These are phyloP conservation scores for Drosophila paulistorum DNA, from an alignment of 1,140 invertebrate genomes.

Conservation along the genomic window DNA sequence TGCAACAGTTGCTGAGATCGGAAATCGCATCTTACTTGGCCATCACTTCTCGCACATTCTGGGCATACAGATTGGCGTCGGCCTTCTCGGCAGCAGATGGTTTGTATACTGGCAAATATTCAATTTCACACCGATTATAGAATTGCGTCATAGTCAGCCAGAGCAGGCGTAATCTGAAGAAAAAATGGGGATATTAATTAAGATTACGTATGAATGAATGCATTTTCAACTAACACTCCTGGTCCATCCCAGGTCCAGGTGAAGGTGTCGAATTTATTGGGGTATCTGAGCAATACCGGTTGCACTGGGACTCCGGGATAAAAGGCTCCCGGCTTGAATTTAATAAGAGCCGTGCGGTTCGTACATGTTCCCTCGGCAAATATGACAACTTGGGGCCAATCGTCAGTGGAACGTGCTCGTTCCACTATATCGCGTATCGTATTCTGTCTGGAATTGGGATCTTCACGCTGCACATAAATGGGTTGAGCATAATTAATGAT, in stretches of 20 bases:
- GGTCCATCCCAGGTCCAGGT: constrained; percentile 99
- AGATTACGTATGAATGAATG: not conserved
- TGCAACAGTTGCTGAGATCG: not conserved
- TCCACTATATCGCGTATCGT: constrained; percentile 95
- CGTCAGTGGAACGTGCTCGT: constrained; percentile 90
- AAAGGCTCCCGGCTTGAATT: constrained; percentile 97
- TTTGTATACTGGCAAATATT: constrained; percentile 96
- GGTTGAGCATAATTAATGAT: constrained; percentile 97
- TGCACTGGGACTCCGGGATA: constrained; percentile 97
- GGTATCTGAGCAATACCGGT: constrained; percentile 95
- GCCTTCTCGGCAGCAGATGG: constrained; percentile 93
- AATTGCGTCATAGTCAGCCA: constrained; percentile 96
- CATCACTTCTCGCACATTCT: constrained; percentile 95
- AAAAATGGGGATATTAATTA: constrained; percentile 7
- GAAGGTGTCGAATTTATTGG: constrained; percentile 95
- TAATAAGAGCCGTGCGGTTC: constrained; percentile 95
- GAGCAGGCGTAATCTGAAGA: constrained; percentile 84
- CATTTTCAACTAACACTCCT: constrained; percentile 90
- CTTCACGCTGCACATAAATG: constrained; percentile 96
- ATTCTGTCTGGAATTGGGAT: constrained; percentile 94
- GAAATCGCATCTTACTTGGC: constrained; percentile 88
- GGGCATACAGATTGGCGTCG: constrained; percentile 95
- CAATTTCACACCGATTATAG: constrained; percentile 95
- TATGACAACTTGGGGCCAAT: constrained; percentile 97
- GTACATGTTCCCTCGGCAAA: constrained; percentile 98